These are phyloP conservation scores for Myocastor coypus DNA, from an alignment of 2,113 vertebrate species.

Conservation along the genomic window DNA sequence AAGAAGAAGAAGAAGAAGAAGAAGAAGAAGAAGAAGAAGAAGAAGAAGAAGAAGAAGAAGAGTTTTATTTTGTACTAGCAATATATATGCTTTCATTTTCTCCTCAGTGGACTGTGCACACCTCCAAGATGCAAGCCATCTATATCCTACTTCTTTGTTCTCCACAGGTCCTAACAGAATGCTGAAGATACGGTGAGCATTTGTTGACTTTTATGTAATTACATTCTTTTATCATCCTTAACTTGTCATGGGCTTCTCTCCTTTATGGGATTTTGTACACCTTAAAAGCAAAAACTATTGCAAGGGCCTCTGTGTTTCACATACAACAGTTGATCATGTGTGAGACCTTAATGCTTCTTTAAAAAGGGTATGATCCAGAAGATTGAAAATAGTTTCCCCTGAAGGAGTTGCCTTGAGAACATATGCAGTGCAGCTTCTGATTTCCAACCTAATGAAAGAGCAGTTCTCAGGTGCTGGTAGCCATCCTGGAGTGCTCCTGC, in stretches of 20 bases:
- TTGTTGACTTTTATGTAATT: not conserved
- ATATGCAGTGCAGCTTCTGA: not conserved
- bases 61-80: not conserved
- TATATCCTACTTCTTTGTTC: not conserved
- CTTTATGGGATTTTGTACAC: not conserved
- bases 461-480: not conserved
- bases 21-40: too few relatives aligned
- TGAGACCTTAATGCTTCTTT: not conserved
- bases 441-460: not conserved
- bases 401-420: not conserved
- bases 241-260: not conserved
- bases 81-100: not conserved
- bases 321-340: not conserved
- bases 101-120: not conserved
- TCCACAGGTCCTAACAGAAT: not conserved
- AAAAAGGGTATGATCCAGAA: not conserved
- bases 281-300: not conserved
- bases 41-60: too few relatives aligned
- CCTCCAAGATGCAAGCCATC: not conserved
- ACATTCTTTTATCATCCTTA: slow-evolving; percentile 29
- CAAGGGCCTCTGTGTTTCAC: not conserved
- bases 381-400: not conserved
- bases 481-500: not conserved
- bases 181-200: not conserved
- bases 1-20: too few relatives aligned